A percentile compares a stretch with the other conserved stretches of the same genome.
Conservation (phyloP, 2,888 invertebrate species). For the Proisotoma minuta region DNA sequence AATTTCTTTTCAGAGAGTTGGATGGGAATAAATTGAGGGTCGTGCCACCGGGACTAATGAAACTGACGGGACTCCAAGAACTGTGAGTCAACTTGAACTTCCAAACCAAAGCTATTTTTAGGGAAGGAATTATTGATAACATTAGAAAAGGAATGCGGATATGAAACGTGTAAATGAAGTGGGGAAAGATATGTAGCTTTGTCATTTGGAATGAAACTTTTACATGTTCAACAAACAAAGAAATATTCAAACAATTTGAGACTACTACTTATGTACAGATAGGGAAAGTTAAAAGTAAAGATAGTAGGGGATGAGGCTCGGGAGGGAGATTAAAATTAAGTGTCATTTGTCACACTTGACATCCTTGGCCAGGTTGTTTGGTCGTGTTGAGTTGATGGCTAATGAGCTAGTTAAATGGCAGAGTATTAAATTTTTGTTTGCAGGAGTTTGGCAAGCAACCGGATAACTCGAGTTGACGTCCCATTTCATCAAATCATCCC, state of each 20-base stretch:
- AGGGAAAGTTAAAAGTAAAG: too few species aligned
- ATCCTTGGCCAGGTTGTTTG: background rate
- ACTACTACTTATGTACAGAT: too few species aligned
- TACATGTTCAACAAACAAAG: too few species aligned
- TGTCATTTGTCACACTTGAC: constrained; percentile 7
- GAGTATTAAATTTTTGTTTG: constrained; percentile 25
- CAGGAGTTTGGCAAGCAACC: constrained; percentile 79
- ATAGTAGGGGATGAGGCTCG: background rate
- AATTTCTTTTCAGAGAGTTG: constrained; percentile 61
- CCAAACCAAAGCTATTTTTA: background rate
- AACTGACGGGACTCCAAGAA: constrained; percentile 71
- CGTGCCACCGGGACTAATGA: constrained; percentile 69
- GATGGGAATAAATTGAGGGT: constrained; percentile 70
- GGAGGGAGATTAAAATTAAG: background rate
- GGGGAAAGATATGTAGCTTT: too few species aligned
- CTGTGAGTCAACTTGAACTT: constrained; percentile 68
- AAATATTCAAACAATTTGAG: too few species aligned
- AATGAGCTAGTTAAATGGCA: constrained; percentile 14
- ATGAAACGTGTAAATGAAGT: too few species aligned
- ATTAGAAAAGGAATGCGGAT: too few species aligned
- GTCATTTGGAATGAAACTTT: too few species aligned
- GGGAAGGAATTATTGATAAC: background rate
- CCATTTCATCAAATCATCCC: constrained; percentile 65
- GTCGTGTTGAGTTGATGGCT: constrained; percentile 10
- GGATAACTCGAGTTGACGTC: constrained; percentile 68